Base-by-base conservation (phyloP, 2,797 vertebrate genomes). In the Darevskia mixta region DNA sequence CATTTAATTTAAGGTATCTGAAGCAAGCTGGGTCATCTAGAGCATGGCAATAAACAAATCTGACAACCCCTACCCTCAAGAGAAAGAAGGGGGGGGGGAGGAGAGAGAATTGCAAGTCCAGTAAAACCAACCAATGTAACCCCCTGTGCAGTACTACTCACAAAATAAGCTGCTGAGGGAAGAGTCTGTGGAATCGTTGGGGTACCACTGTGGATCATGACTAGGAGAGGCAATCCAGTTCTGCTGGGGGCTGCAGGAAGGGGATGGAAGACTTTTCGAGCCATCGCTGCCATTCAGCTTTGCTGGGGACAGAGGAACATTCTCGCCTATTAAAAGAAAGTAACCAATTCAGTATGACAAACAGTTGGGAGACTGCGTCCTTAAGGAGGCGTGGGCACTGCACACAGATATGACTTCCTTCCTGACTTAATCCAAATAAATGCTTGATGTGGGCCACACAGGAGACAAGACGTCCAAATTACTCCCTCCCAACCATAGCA, bases 131-230 rank as follows among this genome's bases (percentile, higher is more conserved):
- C 25, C 85, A 83, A 8, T 38, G 6, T 8, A 75, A 1, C 72
- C 90, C 55, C 90, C n/a, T 76, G 41, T n/a, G 23, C 3, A 8
- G 8, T 4, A 9, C 72, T 27, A 97, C 98, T 97, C 95, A 99
- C 99, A 99, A 45, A 99, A 98, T 87, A 99, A 97, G 95, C 98
- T 99, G 94, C 99, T 98, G 87, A 99, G 97, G 0, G 98, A 98
- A 1, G 98, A 99, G 94, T 99, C 99, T 0, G 98, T 98, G 13
- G 99, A 99, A 95, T 99, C 99, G 1, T 97, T 99, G 94, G 98
- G 98, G 94, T 99, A 99, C 99, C 99, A 99, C 97, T 99, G 99
- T 9, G 99, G 99, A 95, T 99, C 99, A 0, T 99, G 99, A 90
- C 98, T 98, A n/a, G 99, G 99, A 5, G 99, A 99, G 0, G 98